Evolutionary conservation across 1,140 invertebrate genomes (phyloP).

Genomic region (Diuraphis noxia): DNA sequence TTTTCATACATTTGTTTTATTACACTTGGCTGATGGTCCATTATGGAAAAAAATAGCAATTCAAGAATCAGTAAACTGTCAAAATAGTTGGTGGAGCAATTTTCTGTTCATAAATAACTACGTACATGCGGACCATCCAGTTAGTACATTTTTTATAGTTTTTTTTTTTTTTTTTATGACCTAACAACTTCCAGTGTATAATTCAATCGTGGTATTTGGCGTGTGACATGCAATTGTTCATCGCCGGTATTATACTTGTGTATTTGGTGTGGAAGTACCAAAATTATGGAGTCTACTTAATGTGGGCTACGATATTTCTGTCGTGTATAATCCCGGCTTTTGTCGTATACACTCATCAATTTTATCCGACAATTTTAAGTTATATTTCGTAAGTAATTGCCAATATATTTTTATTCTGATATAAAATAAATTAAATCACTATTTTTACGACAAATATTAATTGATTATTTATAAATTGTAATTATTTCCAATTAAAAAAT

Average conservation of each 20-base stretch:
- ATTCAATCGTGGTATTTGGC: conserved; percentile 65
- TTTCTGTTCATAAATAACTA: conserved; percentile 68
- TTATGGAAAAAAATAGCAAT: conserved; percentile 59
- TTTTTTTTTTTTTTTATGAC: background rate
- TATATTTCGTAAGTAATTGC: conserved; percentile 1
- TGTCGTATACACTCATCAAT: conserved; percentile 54
- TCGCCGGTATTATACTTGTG: conserved; percentile 62
- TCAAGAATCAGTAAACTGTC: conserved; percentile 59
- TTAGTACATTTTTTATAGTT: conserved; percentile 30
- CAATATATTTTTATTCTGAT: background rate
- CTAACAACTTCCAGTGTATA: conserved; percentile 62
- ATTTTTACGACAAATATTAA: too few species aligned
- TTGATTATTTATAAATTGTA: too few species aligned
- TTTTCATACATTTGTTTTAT: conserved; percentile 60
- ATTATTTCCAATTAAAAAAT: too few species aligned
- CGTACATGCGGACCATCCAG: conserved; percentile 58
- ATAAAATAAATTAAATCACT: background rate
- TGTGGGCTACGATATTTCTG: conserved; percentile 46
- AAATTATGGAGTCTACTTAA: conserved; percentile 53
- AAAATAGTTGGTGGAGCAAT: conserved; percentile 65
- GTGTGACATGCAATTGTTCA: conserved; percentile 64
- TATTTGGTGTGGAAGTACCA: conserved; percentile 61
- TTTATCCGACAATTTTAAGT: conserved; percentile 36
- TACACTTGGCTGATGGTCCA: conserved; percentile 60
- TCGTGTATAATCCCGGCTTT: conserved; percentile 45